phyloP scores from a whole-genome alignment of 2,888 invertebrate genomes.

The Metalampra italica region DNA sequence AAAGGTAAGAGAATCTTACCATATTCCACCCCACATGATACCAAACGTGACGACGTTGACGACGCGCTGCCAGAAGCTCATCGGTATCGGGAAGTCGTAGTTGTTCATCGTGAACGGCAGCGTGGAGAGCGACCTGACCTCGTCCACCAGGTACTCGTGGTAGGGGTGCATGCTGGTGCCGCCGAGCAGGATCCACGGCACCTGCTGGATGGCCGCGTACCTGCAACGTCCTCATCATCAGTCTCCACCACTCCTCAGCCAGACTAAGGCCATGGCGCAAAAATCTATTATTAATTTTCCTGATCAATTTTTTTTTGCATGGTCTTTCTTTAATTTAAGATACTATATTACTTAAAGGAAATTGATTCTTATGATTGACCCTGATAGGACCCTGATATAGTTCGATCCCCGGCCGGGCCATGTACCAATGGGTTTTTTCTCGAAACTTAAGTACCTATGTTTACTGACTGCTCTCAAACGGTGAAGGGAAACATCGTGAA shows the following conservation, averaged over 20 bases:
- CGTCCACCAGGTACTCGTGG: slow-evolving; percentile 42
- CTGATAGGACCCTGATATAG: too few relatives aligned
- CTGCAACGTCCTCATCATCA: slow-evolving; percentile 20
- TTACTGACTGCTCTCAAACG: too few relatives aligned
- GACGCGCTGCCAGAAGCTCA: slow-evolving; percentile 38
- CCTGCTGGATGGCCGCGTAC: slow-evolving; percentile 43
- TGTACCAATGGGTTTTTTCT: too few relatives aligned
- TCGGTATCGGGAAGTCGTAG: slow-evolving; percentile 32
- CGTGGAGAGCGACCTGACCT: slow-evolving; percentile 33
- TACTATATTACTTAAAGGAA: too few relatives aligned
- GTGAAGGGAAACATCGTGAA: too few relatives aligned
- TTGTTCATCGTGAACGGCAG: slow-evolving; percentile 35
- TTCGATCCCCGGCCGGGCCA: too few relatives aligned
- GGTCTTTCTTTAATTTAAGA: too few relatives aligned
- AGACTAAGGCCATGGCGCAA: too few relatives aligned
- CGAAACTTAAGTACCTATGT: too few relatives aligned
- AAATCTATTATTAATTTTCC: too few relatives aligned
- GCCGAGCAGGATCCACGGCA: slow-evolving; percentile 47
- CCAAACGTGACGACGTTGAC: slow-evolving; percentile 25
- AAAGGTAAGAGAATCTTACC: not conserved
- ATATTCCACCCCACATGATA: not conserved
- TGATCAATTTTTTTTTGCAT: too few relatives aligned
- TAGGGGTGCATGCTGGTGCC: slow-evolving; percentile 30
- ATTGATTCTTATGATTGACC: too few relatives aligned
- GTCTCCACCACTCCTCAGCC: not conserved